phyloP scores from a whole-genome alignment of 2,888 invertebrate genomes.

The Strigamia crassipes region DNA sequence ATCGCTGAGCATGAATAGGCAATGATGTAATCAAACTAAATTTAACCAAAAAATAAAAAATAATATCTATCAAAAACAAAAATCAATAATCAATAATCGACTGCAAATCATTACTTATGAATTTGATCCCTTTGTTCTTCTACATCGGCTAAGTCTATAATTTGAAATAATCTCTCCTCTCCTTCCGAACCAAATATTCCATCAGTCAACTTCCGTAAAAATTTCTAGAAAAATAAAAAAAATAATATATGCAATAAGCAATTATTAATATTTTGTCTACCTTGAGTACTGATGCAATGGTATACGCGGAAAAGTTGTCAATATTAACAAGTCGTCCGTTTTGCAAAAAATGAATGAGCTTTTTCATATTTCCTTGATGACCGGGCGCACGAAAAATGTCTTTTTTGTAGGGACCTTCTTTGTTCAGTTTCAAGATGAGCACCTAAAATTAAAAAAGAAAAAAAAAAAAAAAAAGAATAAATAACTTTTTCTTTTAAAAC shows the following conservation, averaged over 20 bases:
- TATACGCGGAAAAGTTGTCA: conserved; percentile 94
- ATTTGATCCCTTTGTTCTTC: conserved; percentile 88
- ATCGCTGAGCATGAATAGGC: conserved; percentile 86
- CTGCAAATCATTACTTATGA: conserved; percentile 60
- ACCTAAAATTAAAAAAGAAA: conserved; percentile 66
- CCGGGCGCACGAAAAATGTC: conserved; percentile 95
- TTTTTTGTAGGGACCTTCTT: conserved; percentile 89
- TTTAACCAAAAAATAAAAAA: conserved; percentile 48
- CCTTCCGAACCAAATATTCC: conserved; percentile 93
- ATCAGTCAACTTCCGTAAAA: conserved; percentile 93
- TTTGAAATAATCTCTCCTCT: conserved; percentile 85
- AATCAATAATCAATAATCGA: not conserved
- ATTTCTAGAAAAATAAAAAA: conserved; percentile 67
- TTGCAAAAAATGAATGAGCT: conserved; percentile 86
- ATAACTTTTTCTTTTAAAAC: not conserved
- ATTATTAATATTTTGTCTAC: too few species aligned
- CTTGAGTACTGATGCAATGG: conserved; percentile 96
- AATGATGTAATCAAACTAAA: conserved; percentile 83
- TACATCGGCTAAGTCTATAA: conserved; percentile 80
- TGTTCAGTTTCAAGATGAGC: conserved; percentile 87
- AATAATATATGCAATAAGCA: not conserved
- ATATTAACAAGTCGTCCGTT: conserved; percentile 87
- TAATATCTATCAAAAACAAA: not conserved
- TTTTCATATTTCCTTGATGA: conserved; percentile 92
- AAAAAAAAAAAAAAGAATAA: conserved; percentile 10